A percentile compares a stretch with the other conserved stretches of the same genome.
These are phyloP conservation scores for Bemisia tabaci DNA, from an alignment of 1,140 invertebrate genomes.

Conservation along the genomic window DNA sequence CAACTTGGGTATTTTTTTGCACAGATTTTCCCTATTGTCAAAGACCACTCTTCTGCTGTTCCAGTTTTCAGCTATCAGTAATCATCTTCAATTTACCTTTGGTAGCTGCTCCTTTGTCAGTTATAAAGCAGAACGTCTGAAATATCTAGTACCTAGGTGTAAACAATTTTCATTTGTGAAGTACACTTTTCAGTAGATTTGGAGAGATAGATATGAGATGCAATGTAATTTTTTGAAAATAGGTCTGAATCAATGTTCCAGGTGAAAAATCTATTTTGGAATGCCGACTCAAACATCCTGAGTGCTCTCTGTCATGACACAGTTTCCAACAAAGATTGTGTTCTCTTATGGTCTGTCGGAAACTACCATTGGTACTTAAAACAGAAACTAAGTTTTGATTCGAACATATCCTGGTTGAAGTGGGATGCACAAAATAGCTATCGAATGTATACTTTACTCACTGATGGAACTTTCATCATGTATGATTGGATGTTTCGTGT, in stretches of 20 bases:
- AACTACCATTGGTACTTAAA: conserved; percentile 91
- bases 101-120: too few species aligned
- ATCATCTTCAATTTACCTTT: too few species aligned
- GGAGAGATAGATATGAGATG: too few species aligned
- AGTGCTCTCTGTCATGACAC: conserved; percentile 40
- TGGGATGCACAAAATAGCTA: conserved; percentile 49
- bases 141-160: too few species aligned
- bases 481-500: conserved; percentile 49
- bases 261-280: conserved; percentile 49
- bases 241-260: conserved; percentile 16
- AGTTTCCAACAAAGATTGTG: conserved; percentile 22
- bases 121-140: too few species aligned
- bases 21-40: too few species aligned
- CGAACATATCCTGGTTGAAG: conserved; percentile 34
- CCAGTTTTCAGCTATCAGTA: too few species aligned
- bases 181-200: too few species aligned
- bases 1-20: too few species aligned
- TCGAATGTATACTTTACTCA: conserved; percentile 42
- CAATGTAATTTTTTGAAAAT: too few species aligned
- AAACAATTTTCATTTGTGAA: too few species aligned
- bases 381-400: conserved; percentile 43
- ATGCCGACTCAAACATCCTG: conserved; percentile 60
- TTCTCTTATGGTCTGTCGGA: conserved; percentile 64
- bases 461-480: conserved; percentile 37
- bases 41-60: too few species aligned